phyloP scores from a whole-genome alignment of 2,797 vertebrate genomes.

The Rhinogobio ventralis region DNA sequence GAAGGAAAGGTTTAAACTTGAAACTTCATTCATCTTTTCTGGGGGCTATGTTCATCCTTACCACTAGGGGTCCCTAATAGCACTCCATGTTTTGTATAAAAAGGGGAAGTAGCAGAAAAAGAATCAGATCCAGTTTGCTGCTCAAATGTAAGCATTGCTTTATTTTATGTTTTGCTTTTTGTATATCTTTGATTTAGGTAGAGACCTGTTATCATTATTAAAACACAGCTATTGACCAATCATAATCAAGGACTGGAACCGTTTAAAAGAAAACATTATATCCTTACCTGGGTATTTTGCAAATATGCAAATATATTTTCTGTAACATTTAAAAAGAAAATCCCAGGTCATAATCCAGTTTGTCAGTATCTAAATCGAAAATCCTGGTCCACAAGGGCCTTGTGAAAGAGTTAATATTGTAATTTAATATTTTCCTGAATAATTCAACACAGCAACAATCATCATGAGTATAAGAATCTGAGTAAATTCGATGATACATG shows the following conservation, averaged over 20 bases:
- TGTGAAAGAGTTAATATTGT: neutral
- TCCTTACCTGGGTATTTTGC: too few relatives aligned
- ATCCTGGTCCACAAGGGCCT: neutral
- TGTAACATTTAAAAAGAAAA: conserved; percentile 10
- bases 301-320: too few relatives aligned
- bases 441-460: neutral
- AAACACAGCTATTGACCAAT: too few relatives aligned
- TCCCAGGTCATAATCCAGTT: conserved; percentile 51
- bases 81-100: neutral
- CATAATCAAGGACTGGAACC: too few relatives aligned
- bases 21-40: neutral
- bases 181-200: too few relatives aligned
- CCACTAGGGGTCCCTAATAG: neutral
- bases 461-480: neutral
- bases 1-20: neutral
- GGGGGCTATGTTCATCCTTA: neutral
- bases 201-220: too few relatives aligned
- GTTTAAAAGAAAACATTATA: too few relatives aligned
- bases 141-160: too few relatives aligned
- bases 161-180: too few relatives aligned
- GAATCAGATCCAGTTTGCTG: too few relatives aligned
- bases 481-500: neutral
- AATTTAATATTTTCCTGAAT: neutral
- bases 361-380: neutral
- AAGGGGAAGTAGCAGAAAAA: neutral